A percentile compares a stretch with the other conserved stretches of the same genome.
Conservation (phyloP, 2,888 invertebrate genomes). For the Drosophila kambysellisi region DNA sequence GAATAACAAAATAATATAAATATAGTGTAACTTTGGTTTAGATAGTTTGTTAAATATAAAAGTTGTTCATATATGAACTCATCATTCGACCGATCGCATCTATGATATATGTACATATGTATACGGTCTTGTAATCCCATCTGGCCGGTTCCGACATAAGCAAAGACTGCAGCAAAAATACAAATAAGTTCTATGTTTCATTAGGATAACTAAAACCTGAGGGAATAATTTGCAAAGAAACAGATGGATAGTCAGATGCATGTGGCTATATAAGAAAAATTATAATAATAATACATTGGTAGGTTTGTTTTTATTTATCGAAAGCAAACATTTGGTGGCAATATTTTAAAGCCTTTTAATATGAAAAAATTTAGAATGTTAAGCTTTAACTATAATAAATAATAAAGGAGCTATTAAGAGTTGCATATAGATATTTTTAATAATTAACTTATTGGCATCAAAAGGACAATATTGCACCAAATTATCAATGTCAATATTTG, state of each 20-base stretch:
- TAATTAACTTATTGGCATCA: too few species aligned
- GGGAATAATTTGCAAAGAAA: background rate
- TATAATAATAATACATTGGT: background rate
- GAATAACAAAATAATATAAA: background rate
- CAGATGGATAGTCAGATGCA: background rate
- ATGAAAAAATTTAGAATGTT: too few species aligned
- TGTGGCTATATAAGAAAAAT: background rate
- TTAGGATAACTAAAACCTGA: background rate
- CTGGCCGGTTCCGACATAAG: background rate
- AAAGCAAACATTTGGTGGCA: background rate
- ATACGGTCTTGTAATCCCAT: background rate
- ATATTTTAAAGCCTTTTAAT: too few species aligned
- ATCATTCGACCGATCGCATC: background rate
- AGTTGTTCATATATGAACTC: background rate
- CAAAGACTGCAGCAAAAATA: background rate
- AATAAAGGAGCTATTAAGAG: too few species aligned
- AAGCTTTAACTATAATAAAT: too few species aligned
- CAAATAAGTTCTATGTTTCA: background rate
- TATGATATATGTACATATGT: background rate
- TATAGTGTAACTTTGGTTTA: background rate
- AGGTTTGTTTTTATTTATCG: background rate
- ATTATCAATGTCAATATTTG: background rate
- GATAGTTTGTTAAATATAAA: background rate
- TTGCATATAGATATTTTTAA: too few species aligned
- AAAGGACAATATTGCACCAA: too few species aligned